Conservation (phyloP, 2,113 vertebrate species). For the Nothocercus nigrocapillus region DNA sequence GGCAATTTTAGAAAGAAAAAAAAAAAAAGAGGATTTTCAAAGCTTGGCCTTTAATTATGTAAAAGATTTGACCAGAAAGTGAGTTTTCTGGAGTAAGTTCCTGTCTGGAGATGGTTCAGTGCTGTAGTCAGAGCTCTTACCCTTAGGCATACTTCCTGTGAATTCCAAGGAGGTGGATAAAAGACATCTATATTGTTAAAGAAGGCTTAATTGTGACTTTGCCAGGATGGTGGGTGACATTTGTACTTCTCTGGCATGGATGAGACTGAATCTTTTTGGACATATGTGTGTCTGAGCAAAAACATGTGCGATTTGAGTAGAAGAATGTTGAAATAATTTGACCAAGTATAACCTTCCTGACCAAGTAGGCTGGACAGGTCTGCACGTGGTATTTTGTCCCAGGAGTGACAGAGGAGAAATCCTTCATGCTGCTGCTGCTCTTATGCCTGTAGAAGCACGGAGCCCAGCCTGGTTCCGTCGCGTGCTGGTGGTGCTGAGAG, state of each 20-base stretch:
- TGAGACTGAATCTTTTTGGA: neutral
- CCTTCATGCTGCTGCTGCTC: accelerated
- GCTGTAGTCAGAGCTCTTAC: neutral
- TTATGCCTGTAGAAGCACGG: accelerated
- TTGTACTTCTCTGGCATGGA: accelerated
- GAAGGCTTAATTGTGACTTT: accelerated
- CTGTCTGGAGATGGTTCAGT: neutral
- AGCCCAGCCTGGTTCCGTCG: accelerated
- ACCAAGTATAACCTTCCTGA: neutral
- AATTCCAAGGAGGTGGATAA: neutral
- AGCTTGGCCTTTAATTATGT: neutral
- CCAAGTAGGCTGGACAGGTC: accelerated
- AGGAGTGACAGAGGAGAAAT: accelerated
- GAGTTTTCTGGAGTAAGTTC: neutral
- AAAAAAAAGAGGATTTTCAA: accelerated
- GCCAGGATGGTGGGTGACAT: accelerated
- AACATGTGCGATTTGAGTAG: accelerated
- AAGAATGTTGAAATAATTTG: neutral
- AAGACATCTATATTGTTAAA: accelerated
- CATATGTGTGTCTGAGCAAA: accelerated
- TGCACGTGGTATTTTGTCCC: neutral
- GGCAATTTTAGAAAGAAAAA: neutral
- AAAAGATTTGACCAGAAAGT: neutral
- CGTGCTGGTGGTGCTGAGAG: accelerated
- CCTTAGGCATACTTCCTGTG: neutral